phyloP scores from a whole-genome alignment of 2,888 invertebrate genomes.

The Caenorhabditis sp. region DNA sequence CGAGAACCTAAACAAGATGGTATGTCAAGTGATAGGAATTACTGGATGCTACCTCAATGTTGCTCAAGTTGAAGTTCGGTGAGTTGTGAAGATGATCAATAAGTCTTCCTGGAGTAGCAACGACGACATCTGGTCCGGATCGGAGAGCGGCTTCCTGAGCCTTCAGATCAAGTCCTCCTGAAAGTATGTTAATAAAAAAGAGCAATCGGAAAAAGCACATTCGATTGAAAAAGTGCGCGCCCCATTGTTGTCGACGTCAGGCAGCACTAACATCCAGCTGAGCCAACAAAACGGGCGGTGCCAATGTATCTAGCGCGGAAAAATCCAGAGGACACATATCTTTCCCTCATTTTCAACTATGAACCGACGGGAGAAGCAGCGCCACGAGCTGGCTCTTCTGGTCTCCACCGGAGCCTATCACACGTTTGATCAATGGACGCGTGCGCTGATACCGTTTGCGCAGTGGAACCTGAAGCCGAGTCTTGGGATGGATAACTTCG shows the following conservation, averaged over 20 bases:
- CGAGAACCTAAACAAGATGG: constrained; percentile 85
- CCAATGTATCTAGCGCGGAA: constrained; percentile 18
- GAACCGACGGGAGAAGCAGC: constrained; percentile 56
- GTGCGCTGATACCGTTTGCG: constrained; percentile 75
- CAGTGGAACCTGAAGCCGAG: constrained; percentile 75
- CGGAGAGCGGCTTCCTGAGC: constrained; percentile 86
- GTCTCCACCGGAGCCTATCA: constrained; percentile 70
- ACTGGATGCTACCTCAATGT: constrained; percentile 90
- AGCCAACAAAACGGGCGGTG: constrained; percentile 33
- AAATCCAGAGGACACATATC: neutral
- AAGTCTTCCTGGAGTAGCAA: constrained; percentile 97
- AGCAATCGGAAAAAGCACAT: neutral
- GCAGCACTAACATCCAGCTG: constrained; percentile 31
- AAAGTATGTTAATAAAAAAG: constrained; percentile 40
- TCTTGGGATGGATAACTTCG: constrained; percentile 68
- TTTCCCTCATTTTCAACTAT: constrained; percentile 46
- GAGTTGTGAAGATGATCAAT: constrained; percentile 98
- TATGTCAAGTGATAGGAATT: too few species aligned
- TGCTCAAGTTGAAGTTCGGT: constrained; percentile 91
- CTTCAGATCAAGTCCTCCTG: constrained; percentile 85
- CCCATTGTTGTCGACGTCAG: constrained; percentile 44
- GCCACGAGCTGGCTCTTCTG: constrained; percentile 55
- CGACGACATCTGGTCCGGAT: constrained; percentile 95
- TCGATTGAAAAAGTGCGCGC: too few species aligned
- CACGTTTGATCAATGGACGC: constrained; percentile 77